Conservation (phyloP, 2,113 vertebrate species). For the Hipposideros armiger region DNA sequence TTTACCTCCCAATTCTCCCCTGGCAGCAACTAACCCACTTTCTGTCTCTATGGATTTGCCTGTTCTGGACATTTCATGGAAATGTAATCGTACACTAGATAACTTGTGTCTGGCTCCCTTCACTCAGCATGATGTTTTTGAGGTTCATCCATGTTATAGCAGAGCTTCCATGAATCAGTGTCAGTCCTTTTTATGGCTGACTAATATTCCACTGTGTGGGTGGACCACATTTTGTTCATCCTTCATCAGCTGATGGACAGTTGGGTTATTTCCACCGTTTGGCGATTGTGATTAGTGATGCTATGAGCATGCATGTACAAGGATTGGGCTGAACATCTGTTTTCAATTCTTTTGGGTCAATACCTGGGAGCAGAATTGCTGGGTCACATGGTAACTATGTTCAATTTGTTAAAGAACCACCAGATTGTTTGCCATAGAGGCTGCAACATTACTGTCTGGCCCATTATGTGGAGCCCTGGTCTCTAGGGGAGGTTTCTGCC, state of each 20-base stretch:
- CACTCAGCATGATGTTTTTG: fast-evolving
- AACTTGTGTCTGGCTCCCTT: not conserved
- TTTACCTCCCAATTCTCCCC: not conserved
- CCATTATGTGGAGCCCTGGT: not conserved
- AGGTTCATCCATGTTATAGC: fast-evolving
- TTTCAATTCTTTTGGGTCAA: not conserved
- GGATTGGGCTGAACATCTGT: not conserved
- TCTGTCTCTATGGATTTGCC: not conserved
- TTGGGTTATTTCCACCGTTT: not conserved
- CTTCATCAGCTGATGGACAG: not conserved
- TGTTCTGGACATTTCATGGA: not conserved
- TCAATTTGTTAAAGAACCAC: not conserved
- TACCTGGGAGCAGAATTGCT: not conserved
- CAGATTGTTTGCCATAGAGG: not conserved
- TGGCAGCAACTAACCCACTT: not conserved
- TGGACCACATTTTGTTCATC: not conserved
- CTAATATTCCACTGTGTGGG: fast-evolving
- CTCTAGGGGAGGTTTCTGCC: not conserved
- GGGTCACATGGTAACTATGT: not conserved
- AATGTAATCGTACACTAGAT: fast-evolving
- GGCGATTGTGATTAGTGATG: not conserved
- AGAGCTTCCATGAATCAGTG: not conserved
- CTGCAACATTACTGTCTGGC: not conserved
- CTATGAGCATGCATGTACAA: fast-evolving
- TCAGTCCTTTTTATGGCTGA: not conserved